Conservation (phyloP, 2,797 vertebrate genomes). For the Chiloscyllium punctatum region DNA sequence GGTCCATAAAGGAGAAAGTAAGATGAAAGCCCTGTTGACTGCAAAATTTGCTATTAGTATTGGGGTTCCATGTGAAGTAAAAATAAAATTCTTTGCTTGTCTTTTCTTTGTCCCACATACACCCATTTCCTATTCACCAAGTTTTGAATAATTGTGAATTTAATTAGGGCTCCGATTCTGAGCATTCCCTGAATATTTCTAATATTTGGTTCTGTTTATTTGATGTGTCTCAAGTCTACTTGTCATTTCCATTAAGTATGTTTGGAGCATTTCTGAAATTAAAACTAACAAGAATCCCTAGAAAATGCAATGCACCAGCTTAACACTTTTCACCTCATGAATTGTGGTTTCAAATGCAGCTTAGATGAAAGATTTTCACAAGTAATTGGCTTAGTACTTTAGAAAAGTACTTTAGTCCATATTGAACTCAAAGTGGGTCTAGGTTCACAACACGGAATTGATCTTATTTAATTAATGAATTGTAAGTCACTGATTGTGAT, state of each 20-base stretch:
- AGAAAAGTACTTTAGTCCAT: neutral
- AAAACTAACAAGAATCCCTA: neutral
- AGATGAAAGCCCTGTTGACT: conserved; percentile 44
- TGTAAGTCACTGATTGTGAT: neutral
- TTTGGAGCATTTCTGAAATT: neutral
- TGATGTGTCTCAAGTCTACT: neutral
- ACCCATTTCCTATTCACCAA: neutral
- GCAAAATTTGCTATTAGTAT: neutral
- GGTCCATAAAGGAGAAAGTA: conserved; percentile 93
- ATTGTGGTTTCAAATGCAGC: neutral
- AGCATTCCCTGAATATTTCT: neutral
- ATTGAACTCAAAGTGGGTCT: neutral
- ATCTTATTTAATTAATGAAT: neutral
- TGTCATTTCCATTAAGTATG: neutral
- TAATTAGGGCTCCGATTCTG: neutral
- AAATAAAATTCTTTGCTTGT: neutral
- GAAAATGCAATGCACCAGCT: neutral
- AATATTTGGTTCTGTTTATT: neutral
- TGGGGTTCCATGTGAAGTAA: neutral
- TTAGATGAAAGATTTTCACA: neutral
- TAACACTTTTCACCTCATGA: neutral
- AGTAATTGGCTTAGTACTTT: neutral
- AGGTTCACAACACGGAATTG: neutral
- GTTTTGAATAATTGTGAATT: neutral
- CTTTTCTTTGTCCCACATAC: neutral